A percentile compares a stretch with the other conserved stretches of the same genome.
Evolutionary conservation across 2,113 vertebrate species (phyloP).

Genomic region (Pteruthius melanotis): DNA sequence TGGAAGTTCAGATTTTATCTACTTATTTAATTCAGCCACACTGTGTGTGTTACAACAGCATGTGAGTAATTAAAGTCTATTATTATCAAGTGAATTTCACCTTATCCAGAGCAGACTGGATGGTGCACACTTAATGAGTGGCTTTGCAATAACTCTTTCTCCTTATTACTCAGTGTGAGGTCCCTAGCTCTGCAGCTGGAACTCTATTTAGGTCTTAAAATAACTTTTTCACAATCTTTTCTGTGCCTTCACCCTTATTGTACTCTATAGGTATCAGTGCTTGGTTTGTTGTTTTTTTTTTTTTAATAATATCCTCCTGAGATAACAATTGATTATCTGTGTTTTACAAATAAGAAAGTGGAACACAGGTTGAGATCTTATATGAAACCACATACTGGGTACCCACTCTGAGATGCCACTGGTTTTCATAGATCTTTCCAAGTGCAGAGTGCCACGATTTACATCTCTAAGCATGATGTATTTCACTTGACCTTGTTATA

Average conservation of each 20-base stretch:
- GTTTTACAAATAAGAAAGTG: background rate
- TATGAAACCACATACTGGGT: background rate
- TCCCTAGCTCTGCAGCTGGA: background rate
- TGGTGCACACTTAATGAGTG: background rate
- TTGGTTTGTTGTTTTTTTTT: background rate
- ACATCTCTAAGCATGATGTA: background rate
- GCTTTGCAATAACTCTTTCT: background rate
- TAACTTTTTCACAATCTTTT: background rate
- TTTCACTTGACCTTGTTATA: background rate
- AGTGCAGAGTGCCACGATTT: background rate
- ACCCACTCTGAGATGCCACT: background rate
- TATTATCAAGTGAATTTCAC: constrained; percentile 9
- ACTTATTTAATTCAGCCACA: background rate
- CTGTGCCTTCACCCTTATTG: background rate
- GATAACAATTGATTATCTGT: background rate
- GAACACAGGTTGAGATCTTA: background rate
- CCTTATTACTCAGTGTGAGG: constrained; percentile 21
- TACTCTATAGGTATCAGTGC: background rate
- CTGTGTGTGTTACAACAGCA: background rate
- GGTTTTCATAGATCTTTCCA: background rate
- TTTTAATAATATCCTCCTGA: background rate
- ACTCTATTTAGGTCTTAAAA: background rate
- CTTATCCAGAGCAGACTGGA: constrained; percentile 9
- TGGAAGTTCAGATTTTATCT: constrained; percentile 1
- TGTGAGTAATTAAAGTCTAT: constrained; percentile 35